These are phyloP conservation scores for Intellagama lesueurii DNA, from an alignment of 2,797 vertebrate genomes.

Conservation along the genomic window DNA sequence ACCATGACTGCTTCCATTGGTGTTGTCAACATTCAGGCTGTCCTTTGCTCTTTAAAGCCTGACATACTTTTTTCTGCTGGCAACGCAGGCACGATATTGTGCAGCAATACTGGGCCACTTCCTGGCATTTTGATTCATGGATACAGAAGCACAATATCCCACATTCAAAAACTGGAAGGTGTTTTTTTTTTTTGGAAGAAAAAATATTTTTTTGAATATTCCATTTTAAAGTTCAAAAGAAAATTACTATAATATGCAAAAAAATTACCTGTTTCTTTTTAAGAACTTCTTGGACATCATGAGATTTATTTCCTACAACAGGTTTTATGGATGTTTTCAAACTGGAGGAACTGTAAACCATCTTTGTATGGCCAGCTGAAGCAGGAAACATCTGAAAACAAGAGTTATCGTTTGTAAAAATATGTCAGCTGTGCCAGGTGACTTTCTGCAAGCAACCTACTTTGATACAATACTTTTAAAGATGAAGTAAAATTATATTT, in stretches of 20 bases:
- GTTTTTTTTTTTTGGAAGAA: no score
- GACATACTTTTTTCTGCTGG: no score
- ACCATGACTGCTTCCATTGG: no score
- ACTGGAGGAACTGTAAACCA: slow-evolving; percentile 82
- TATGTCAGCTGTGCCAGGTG: slow-evolving; percentile 3
- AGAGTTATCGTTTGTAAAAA: slow-evolving; percentile 27
- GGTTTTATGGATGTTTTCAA: slow-evolving; percentile 87
- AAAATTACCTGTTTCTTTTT: slow-evolving; percentile 93
- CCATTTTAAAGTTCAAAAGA: background rate
- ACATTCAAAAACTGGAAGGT: no score
- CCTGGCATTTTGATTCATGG: no score
- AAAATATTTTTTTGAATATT: background rate
- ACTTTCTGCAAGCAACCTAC: background rate
- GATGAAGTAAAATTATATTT: background rate
- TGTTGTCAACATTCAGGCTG: no score
- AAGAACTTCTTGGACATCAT: slow-evolving; percentile 90
- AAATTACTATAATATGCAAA: background rate
- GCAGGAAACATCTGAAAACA: slow-evolving; percentile 77
- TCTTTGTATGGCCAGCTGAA: slow-evolving; percentile 84
- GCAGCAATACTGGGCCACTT: no score
- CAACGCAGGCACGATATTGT: no score
- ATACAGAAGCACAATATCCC: no score
- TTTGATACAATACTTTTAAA: background rate
- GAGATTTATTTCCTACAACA: slow-evolving; percentile 86
- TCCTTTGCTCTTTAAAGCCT: no score